phyloP scores from a whole-genome alignment of 2,113 vertebrate genomes.

The Elephantulus edwardii region DNA sequence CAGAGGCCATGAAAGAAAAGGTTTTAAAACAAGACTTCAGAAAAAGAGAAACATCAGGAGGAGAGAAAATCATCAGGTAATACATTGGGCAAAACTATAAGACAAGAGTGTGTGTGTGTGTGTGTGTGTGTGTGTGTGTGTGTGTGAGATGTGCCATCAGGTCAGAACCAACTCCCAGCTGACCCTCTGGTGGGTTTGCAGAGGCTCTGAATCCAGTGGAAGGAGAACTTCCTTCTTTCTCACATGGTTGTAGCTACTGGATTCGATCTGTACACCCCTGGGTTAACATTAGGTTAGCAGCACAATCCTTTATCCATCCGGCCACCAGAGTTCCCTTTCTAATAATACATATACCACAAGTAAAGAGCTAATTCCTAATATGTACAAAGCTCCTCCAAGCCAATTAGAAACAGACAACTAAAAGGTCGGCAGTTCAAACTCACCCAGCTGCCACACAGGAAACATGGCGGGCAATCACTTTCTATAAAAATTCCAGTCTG shows the following conservation, averaged over 20 bases:
- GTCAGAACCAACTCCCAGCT: too few species aligned
- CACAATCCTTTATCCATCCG: too few species aligned
- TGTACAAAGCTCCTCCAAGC: neutral
- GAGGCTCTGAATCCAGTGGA: too few species aligned
- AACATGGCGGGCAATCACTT: neutral
- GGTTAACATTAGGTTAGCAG: too few species aligned
- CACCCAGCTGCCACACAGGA: neutral
- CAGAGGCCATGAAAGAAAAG: conserved; percentile 21
- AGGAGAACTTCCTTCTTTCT: too few species aligned
- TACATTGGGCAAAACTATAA: conserved; percentile 9
- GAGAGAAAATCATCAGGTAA: conserved; percentile 3
- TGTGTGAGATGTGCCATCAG: too few species aligned
- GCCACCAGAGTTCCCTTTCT: too few species aligned
- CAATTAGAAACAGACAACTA: neutral
- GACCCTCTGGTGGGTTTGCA: too few species aligned
- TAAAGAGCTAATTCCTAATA: conserved; percentile 40
- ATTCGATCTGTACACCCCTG: too few species aligned
- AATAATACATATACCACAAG: neutral
- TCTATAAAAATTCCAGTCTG: neutral
- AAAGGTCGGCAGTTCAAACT: neutral
- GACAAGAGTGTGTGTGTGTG: too few species aligned
- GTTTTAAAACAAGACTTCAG: conserved; percentile 30
- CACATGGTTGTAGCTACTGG: too few species aligned
- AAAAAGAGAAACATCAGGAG: conserved; percentile 26
- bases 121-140: too few species aligned